Percentiles rank a stretch among this genome's conserved stretches.
phyloP scores from a whole-genome alignment of 2,888 invertebrate species.

The Neocrepidodera transversa region DNA sequence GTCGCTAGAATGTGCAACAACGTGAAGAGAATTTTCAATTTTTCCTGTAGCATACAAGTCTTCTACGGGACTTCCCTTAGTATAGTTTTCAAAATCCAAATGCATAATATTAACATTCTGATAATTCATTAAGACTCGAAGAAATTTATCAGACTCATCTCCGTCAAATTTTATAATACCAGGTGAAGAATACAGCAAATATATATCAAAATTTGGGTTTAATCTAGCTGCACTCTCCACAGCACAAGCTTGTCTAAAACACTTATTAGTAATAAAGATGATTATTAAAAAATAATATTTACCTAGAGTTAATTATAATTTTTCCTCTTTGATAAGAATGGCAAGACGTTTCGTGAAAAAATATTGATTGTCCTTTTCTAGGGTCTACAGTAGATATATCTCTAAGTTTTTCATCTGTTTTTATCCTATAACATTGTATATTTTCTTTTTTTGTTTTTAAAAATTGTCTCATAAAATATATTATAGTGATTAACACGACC shows the following conservation, averaged over 20 bases:
- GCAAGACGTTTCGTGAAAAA: slow-evolving; percentile 74
- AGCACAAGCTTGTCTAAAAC: slow-evolving; percentile 68
- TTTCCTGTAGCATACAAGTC: slow-evolving; percentile 62
- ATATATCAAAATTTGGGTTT: slow-evolving; percentile 66
- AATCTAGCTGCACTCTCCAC: slow-evolving; percentile 71
- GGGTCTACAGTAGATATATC: slow-evolving; percentile 52
- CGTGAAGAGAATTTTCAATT: slow-evolving; percentile 64
- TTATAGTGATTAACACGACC: background rate
- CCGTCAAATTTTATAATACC: slow-evolving; percentile 48
- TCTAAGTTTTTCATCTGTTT: slow-evolving; percentile 44
- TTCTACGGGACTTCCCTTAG: slow-evolving; percentile 66
- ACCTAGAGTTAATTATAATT: slow-evolving; percentile 63
- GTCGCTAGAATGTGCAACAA: slow-evolving; percentile 70
- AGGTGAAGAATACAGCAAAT: slow-evolving; percentile 65
- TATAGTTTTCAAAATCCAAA: slow-evolving; percentile 63
- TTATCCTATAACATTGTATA: slow-evolving; percentile 51
- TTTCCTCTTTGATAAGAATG: slow-evolving; percentile 56
- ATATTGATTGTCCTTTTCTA: slow-evolving; percentile 63
- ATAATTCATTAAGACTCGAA: slow-evolving; percentile 59
- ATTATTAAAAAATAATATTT: slow-evolving; percentile 48
- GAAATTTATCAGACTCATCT: slow-evolving; percentile 52
- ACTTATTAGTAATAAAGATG: too few species aligned
- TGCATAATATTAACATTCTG: slow-evolving; percentile 63
- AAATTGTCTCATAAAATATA: background rate
- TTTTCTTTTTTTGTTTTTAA: slow-evolving; percentile 24